Conservation (phyloP, 2,797 vertebrate species). For the Columba guinea region DNA sequence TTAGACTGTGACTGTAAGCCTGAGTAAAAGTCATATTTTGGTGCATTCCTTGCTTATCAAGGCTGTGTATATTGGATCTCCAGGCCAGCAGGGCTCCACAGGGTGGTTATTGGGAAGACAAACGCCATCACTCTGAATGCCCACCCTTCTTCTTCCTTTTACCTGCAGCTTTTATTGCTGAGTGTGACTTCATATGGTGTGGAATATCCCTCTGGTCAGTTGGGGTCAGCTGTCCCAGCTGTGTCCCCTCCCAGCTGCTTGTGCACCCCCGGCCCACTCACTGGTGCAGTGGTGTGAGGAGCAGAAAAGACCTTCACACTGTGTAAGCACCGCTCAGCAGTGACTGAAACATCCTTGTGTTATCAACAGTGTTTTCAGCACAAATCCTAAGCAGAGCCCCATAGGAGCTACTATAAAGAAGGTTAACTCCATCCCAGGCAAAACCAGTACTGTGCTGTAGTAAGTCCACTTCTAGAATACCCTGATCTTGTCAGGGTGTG, state of each 20-base stretch:
- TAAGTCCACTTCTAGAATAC: not conserved
- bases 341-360: not conserved
- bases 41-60: not conserved
- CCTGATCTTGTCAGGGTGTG: not conserved
- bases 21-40: not conserved
- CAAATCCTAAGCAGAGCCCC: not conserved
- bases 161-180: not conserved
- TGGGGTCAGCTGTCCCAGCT: not conserved
- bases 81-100: not conserved
- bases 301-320: too few species aligned
- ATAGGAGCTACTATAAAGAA: not conserved
- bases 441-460: not conserved
- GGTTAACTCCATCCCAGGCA: not conserved
- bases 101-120: accelerated
- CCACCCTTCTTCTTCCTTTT: not conserved
- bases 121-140: accelerated
- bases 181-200: accelerated
- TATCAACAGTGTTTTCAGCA: not conserved
- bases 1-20: not conserved
- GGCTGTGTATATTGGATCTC: not conserved
- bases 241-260: not conserved
- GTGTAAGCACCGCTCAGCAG: not conserved
- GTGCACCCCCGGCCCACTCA: accelerated
- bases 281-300: not conserved
- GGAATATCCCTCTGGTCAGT: not conserved